Evolutionary conservation across 2,888 invertebrate species (phyloP).

Genomic region (Chloroclystis v-ata): DNA sequence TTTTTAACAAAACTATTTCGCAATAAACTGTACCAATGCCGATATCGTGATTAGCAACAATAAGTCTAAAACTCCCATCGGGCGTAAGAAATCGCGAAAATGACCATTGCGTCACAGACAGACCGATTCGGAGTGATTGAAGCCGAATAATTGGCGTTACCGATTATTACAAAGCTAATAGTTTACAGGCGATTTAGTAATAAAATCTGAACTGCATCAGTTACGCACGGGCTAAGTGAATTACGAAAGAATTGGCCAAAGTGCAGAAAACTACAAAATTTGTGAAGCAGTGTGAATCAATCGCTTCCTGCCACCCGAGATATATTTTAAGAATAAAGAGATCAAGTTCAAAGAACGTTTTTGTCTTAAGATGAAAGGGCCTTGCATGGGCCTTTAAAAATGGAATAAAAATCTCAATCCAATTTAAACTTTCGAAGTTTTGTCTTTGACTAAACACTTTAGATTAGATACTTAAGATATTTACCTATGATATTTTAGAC

Average conservation of each 20-base stretch:
- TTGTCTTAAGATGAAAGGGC: no score
- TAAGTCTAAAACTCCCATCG: constrained; percentile 57
- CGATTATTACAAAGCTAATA: constrained; percentile 61
- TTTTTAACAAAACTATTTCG: constrained; percentile 6
- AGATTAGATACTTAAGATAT: no score
- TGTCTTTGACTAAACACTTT: no score
- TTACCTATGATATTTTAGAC: no score
- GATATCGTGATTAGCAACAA: constrained; percentile 63
- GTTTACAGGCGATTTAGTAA: constrained; percentile 57
- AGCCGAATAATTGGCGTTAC: constrained; percentile 59
- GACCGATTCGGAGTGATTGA: constrained; percentile 21
- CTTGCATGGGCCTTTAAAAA: no score
- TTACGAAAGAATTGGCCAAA: not conserved
- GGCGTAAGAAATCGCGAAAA: constrained; percentile 64
- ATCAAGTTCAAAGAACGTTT: no score
- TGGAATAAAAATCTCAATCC: no score
- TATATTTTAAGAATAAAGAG: no score
- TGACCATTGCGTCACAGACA: constrained; percentile 57
- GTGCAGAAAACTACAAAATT: no score
- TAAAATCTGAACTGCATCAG: constrained; percentile 36
- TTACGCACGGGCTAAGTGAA: constrained; percentile 33
- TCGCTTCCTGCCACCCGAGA: no score
- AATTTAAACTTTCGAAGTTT: no score
- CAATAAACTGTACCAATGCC: constrained; percentile 5
- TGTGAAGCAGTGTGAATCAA: no score